Evolutionary conservation across 2,797 vertebrate genomes (phyloP).

Genomic region (Cynodonichthys magdalenae): DNA sequence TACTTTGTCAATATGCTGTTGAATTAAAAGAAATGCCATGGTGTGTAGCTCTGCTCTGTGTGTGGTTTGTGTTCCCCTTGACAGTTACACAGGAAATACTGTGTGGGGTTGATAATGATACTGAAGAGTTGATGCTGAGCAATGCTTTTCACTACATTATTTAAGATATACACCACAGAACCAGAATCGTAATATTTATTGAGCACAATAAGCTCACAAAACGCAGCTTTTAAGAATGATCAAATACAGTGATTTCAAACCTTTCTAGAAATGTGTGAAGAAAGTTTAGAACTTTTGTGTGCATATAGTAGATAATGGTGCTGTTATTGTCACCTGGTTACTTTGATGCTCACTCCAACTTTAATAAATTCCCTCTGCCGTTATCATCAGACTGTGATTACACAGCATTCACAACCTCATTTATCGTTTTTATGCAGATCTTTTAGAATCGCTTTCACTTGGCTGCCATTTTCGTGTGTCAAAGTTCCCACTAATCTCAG

Average conservation of each 20-base stretch:
- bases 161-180: slow-evolving; percentile 2
- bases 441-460: slow-evolving; percentile 29
- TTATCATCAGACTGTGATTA: slow-evolving; percentile 23
- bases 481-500: slow-evolving; percentile 39
- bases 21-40: not conserved
- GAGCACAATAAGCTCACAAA: slow-evolving; percentile 1
- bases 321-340: too few species aligned
- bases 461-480: slow-evolving; percentile 22
- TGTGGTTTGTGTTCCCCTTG: slow-evolving; percentile 11
- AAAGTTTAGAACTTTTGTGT: too few species aligned
- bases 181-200: slow-evolving; percentile 10
- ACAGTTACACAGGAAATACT: slow-evolving; percentile 54
- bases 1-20: not conserved
- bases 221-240: too few species aligned
- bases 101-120: slow-evolving; percentile 44
- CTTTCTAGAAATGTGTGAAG: too few species aligned
- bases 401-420: not conserved
- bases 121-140: slow-evolving; percentile 23
- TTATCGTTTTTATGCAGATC: slow-evolving; percentile 32
- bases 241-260: too few species aligned
- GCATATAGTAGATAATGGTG: too few species aligned
- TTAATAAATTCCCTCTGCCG: slow-evolving; percentile 28
- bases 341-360: not conserved
- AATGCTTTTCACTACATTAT: not conserved
- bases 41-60: slow-evolving; percentile 18